Evolutionary conservation across 2,797 vertebrate genomes (phyloP), one percentile per base, ranked within the genome.

Genomic region (Mormyrus hasselquistii): DNA sequence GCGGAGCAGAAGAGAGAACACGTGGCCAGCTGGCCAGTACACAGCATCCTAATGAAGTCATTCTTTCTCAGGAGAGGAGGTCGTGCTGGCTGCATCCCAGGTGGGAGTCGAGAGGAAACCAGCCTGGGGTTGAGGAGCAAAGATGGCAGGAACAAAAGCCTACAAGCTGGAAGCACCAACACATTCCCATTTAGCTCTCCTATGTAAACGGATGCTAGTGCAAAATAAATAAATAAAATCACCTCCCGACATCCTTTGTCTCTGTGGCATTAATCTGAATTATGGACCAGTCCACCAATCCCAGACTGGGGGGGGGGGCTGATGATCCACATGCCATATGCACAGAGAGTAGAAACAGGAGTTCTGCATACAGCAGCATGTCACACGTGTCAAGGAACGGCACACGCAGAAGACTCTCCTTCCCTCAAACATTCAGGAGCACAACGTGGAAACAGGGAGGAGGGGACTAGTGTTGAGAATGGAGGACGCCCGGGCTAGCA

Each of bases 291-390:
- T 29, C 19, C n/a, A 83, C 87, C 19, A 44, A 22, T 49, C 49
- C 90, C 89, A 91, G 90, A 91, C 91, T 90, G 87, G 44, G 91
- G 90, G 91, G 93, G 87, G 90, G 49, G 85, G 52, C 25, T 52
- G 52, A 4, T 57, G 52, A 2, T 16, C 50, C 52, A 38, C 29
- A 19, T 55, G 52, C 19, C 14, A 53, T 34, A 76, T 16, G 10
- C 29, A 38, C 34, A 14, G 69, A 85, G 47, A 22, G 44, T 8
- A 41, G 69, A 76, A 76, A 16, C 69, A 6, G 34, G 34, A 55
- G 52, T 86, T 19, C 47, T 87, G 19, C 62, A 62, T 19, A 25
- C 34, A n/a, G 65, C 7, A 16, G 12, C 10, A 29, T 22, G 10
- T 25, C 22, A 8, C 16, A 6, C 6, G 22, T 16, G 47, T 34